Evolutionary conservation across 2,888 invertebrate genomes (phyloP), one percentile per base, ranked within the genome.

Genomic region (Acleris cristana): DNA sequence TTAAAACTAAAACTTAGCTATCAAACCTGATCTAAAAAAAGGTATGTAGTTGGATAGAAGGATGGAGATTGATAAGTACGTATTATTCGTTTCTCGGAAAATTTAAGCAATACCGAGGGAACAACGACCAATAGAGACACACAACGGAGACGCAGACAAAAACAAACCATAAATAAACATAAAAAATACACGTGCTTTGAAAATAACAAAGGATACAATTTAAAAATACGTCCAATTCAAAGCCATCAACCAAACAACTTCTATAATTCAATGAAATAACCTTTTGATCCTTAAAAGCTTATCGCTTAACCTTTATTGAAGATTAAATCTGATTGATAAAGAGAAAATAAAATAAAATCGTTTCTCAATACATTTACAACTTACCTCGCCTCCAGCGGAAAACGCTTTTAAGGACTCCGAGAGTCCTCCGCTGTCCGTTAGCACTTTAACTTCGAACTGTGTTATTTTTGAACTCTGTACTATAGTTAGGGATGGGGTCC

Each of bases 371-470:
- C 48, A 74, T 77, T 76, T 76, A 65, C 82, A 87, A 87, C 89
- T 88, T 83, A 89, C 89, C 88, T 83, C 72, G 79, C 82, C 81
- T 81, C 73, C 71, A 74, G 82, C 79, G 76, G 75, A 75, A 81
- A 75, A 78, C 76, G 78, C 80, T 76, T 74, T 77, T 79, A 80
- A 77, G 78, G 78, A 77, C 76, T 73, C 72, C 69, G 75, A 75
- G 81, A 79, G 80, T 81, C 83, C 80, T 83, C 74, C 77, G 76
- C 76, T 77, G 77, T 78, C 76, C 75, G 73, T 77, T 76, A 78
- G 79, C 87, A 86, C 86, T 82, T 77, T 79, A 86, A 84, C 80
- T 86, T 83, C 75, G 72, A 78, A 79, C 74, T 65, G 59, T 59
- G 1, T 34, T 18, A n/a, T 55, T 23, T 44, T 45, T 44, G 3